Evolutionary conservation across 2,888 invertebrate genomes (phyloP), one percentile per base, ranked within the genome.

Genomic region (Phytoseiulus persimilis): DNA sequence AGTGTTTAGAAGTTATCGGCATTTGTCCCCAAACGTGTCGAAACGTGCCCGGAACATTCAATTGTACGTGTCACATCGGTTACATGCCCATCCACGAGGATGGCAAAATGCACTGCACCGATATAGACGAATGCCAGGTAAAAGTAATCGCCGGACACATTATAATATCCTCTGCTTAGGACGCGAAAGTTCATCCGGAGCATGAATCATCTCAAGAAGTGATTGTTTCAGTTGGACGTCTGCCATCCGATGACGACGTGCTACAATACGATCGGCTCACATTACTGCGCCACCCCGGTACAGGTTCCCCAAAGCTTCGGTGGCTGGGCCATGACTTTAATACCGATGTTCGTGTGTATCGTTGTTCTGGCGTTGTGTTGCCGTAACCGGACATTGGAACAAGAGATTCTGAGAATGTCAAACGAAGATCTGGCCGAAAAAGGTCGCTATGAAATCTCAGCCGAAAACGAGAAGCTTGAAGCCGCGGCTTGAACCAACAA

Each of bases 241-340:
- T 87, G 87, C 23, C 87, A 33, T 45, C 87, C 87, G 32, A 28
- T 87, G 39, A 87, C 45, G 87, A 87, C 87, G 0, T 87, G 87
- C 39, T 33, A 87, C 87, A 87, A 87, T 87, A 87, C 32, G 32
- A 87, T 87, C 87, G 87, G 87, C 31, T 87, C 87, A 87, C 31
- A 32, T 45, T 45, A 33, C 32, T 87, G 87, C 32, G 28, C 87
- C 1, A 87, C 45, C n/a, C 87, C 87, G n/a, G 39, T 87, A 14
- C 32, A 87, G 32, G 87, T 23, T n/a, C 87, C 87, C 11, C 33
- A 32, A 11, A 32, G 39, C 39, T 33, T 45, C 32, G 33, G 32
- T 9, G 33, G 87, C 9, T 87, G 87, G 87, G 87, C 87, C 39
- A 87, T 45, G 87, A n/a, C 45, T n/a, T 18, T 87, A 6, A 87